Evolutionary conservation across 37 sponge, comb jelly and placozoan species (phyloP), one percentile per base, ranked within the genome.

Genomic region (Dysidea cf. avara): DNA sequence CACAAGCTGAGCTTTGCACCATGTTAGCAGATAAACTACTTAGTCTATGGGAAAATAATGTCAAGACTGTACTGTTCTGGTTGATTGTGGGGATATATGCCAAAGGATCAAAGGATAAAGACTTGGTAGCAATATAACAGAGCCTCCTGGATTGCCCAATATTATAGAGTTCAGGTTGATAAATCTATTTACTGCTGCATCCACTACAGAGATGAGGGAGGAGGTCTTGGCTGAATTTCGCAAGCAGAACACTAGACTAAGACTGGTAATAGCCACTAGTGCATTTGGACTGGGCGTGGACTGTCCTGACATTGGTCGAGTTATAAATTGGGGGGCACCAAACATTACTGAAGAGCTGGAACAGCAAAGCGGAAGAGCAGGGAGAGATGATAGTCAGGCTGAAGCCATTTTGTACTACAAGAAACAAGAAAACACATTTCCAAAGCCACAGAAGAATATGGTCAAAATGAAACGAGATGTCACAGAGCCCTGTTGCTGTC

Each of bases 281-380:
- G 83, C 83, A 16, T 82, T 74, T 74, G 83, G 83, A 26, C 65
- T 82, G 74, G 75, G 83, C n/a, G n/a, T n/a, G n/a, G n/a, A n/a
- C n/a, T n/a, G n/a, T n/a, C n/a, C n/a, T n/a, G n/a, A n/a, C n/a
- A 47, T 74, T 12, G 55, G 67, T 7, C 53, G 39, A 65, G 30
- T 82, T 32, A 50, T 82, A 43, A 67, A 82, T 58, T 67, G 68
- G 68, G 83, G 83, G 14, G 30, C 52, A 22, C 75, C 83, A 56
- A 29, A 50, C 25, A 34, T 39, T 17, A n/a, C 70, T 40, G 72
- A 80, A 35, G 69, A 69, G 39, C 69, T 71, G 69, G 75, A 66
- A 26, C 83, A 74, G 58, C 75, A 82, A 38, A 74, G 75, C 17
- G 83, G 83, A 20, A 20, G 75, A 43, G 40, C 61, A 31, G 83